Conservation (phyloP, 2,113 vertebrate genomes). For the Rhabdornis inornatus region DNA sequence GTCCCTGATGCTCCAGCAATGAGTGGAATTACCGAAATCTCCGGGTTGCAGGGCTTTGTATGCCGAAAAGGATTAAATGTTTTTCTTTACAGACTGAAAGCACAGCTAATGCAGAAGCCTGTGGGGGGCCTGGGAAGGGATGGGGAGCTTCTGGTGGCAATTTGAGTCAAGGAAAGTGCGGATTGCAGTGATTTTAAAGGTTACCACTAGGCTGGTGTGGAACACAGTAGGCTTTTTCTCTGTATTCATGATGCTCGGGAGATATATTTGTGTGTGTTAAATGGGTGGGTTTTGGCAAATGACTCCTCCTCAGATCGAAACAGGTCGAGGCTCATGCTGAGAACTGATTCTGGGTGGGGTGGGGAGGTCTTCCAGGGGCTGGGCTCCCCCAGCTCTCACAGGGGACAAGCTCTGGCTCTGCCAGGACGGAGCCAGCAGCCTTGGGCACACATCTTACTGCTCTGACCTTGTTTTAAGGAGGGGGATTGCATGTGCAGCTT, state of each 20-base stretch:
- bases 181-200: neutral
- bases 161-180: neutral
- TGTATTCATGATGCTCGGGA: neutral
- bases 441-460: too few species aligned
- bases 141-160: neutral
- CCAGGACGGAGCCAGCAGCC: neutral
- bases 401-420: neutral
- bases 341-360: neutral
- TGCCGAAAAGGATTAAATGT: neutral
- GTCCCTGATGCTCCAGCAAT: accelerated
- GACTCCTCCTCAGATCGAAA: neutral
- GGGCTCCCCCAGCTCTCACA: accelerated
- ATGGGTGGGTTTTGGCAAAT: neutral
- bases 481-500: neutral
- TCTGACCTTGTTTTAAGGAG: neutral
- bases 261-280: neutral
- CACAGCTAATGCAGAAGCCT: neutral
- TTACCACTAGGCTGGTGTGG: neutral
- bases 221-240: neutral
- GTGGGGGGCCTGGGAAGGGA: neutral
- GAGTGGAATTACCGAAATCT: neutral
- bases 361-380: neutral
- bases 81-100: neutral
- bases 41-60: accelerated
- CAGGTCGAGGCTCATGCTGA: neutral